Base-by-base conservation (phyloP, 2,888 invertebrate species). In the Heteromyza rotundicornis region DNA sequence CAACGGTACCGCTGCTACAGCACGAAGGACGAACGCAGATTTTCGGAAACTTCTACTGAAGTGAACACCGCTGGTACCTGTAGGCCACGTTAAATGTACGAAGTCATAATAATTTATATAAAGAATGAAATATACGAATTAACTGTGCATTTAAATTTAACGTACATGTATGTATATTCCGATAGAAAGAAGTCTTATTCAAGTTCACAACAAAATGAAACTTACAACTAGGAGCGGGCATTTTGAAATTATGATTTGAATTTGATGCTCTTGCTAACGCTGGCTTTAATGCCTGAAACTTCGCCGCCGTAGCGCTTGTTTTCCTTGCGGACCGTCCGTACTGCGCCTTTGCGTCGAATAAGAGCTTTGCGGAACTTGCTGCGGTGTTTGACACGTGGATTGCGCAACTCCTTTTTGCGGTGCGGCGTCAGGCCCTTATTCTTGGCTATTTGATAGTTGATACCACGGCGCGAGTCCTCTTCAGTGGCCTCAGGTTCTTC, bases 341-440 rank as follows among this genome's bases (percentile, higher is more conserved):
- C 91, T 76, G 96, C 96, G 77, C 98, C 97, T 85, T 93, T 96
- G 82, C 97, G 90, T 61, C 95, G 89, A 68, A 96, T 93, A 73
- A 92, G 88, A 1, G 98, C 98, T 82, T 96, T 96, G 65, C 92
- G 88, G 83, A 90, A 98, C 82, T 97, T 97, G 70, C 91, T 90
- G 72, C 94, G 90, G 81, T 98, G 93, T 82, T 96, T 97, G 3
- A 98, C 96, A 75, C 98, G 88, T 0, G 98, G 98, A 87, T 98
- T 98, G 65, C 95, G 88, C 72, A 90, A 88, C 77, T 95, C 95
- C 82, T 96, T 97, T 84, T 94, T 96, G 67, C 96, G 89, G 70
- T 91, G 88, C 0, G 96, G 95, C 36, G 92, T 95, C 17, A 98
- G 86, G 16, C 98, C 98, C 83, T 95, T 97, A 79, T 98, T 98